Conservation (phyloP, 1,140 invertebrate species). For the Drosophila hydei region DNA sequence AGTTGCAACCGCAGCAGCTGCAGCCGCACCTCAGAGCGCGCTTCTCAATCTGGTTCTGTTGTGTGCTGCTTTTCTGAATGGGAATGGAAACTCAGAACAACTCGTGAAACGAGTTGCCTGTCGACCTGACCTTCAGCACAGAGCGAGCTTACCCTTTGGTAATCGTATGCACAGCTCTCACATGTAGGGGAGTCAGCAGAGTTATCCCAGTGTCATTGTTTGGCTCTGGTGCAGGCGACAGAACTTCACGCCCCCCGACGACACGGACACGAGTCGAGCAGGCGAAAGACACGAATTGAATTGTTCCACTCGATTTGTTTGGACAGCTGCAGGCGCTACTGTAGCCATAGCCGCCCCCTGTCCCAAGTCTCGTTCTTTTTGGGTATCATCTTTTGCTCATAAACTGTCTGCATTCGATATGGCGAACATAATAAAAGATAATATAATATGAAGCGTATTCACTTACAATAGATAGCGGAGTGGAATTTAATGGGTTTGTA, state of each 20-base stretch:
- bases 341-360: neutral
- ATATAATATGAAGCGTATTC: slow-evolving; percentile 30
- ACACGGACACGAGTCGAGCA: slow-evolving; percentile 24
- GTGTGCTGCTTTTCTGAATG: slow-evolving; percentile 13
- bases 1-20: slow-evolving; percentile 56
- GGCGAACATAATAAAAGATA: slow-evolving; percentile 2
- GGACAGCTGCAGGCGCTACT: slow-evolving; percentile 66
- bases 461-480: slow-evolving; percentile 32
- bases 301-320: slow-evolving; percentile 55
- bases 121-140: slow-evolving; percentile 57
- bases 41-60: slow-evolving; percentile 6
- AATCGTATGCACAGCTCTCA: slow-evolving; percentile 22
- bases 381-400: slow-evolving; percentile 56
- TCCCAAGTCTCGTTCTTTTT: neutral
- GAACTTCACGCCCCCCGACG: slow-evolving; percentile 37
- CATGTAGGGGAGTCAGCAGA: slow-evolving; percentile 1
- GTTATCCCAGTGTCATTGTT: slow-evolving; percentile 3
- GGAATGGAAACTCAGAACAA: slow-evolving; percentile 12
- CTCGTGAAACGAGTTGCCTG: slow-evolving; percentile 41
- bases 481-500: slow-evolving; percentile 35
- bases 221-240: slow-evolving; percentile 18
- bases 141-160: slow-evolving; percentile 37
- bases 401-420: slow-evolving; percentile 68
- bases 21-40: slow-evolving; percentile 8
- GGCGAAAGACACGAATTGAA: slow-evolving; percentile 32